Evolutionary conservation across 35 echinoderm and acorn worm genomes (phyloP).

Genomic region (Chiridota heheva): DNA sequence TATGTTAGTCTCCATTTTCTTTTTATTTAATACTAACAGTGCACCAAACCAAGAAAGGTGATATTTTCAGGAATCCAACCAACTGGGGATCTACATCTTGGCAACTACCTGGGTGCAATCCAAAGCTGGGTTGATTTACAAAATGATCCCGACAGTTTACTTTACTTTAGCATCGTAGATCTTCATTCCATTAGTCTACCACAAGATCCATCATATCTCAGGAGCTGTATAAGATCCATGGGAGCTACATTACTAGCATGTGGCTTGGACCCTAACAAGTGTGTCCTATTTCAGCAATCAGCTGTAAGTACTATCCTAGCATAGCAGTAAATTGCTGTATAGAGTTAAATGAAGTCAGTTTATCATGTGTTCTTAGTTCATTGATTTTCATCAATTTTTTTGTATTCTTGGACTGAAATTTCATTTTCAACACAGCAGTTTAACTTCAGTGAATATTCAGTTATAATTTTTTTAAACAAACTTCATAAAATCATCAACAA

Average conservation of each 20-base stretch:
- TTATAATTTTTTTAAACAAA: no score
- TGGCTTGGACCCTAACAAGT: constrained; percentile 80
- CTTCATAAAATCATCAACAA: no score
- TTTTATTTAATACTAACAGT: no score
- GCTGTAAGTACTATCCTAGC: constrained; percentile 57
- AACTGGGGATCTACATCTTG: constrained; percentile 91
- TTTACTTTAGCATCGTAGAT: constrained; percentile 85
- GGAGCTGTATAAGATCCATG: constrained; percentile 60
- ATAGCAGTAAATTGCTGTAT: no score
- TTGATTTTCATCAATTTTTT: no score
- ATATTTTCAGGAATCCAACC: constrained; percentile 97
- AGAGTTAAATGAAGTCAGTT: no score
- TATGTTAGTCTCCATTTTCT: no score
- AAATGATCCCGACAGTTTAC: constrained; percentile 34
- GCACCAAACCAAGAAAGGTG: no score
- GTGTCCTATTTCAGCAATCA: constrained; percentile 94
- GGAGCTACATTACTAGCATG: constrained; percentile 77
- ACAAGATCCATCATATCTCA: constrained; percentile 73
- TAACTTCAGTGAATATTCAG: no score
- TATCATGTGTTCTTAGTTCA: no score
- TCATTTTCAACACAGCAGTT: no score
- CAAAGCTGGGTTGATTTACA: constrained; percentile 88
- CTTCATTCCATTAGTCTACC: constrained; percentile 90
- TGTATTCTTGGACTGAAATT: no score
- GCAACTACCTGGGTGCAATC: constrained; percentile 92